Conservation (phyloP, 2,888 invertebrate species). For the Apamea crenata region DNA sequence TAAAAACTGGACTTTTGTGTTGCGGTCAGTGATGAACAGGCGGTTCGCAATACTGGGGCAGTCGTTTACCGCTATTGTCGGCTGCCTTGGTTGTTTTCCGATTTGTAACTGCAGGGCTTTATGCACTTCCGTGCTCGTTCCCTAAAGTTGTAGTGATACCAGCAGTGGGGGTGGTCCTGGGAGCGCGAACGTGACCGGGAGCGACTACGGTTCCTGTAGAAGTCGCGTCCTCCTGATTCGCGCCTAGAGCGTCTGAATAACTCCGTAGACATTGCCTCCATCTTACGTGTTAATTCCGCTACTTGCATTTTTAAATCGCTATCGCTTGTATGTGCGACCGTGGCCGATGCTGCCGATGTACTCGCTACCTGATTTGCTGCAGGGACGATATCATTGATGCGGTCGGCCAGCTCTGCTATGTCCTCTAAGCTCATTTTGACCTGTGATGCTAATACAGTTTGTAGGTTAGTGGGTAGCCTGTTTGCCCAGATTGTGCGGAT, state of each 20-base stretch:
- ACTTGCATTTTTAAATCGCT: too few species aligned
- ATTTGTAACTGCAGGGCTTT: slow-evolving; percentile 17
- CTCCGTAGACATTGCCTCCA: slow-evolving; percentile 1
- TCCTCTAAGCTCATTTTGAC: slow-evolving; percentile 34
- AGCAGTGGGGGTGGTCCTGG: too few species aligned
- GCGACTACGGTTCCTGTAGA: too few species aligned
- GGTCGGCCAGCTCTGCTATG: too few species aligned
- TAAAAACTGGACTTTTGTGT: too few species aligned
- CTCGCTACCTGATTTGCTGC: slow-evolving; percentile 17
- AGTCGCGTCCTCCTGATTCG: too few species aligned
- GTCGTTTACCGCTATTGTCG: slow-evolving; percentile 37
- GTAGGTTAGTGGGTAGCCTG: slow-evolving; percentile 2
- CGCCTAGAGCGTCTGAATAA: background rate
- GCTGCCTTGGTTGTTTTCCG: background rate
- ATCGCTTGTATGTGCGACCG: slow-evolving; percentile 3
- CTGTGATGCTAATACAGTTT: slow-evolving; percentile 28
- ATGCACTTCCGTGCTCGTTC: slow-evolving; percentile 32
- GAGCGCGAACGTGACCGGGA: too few species aligned
- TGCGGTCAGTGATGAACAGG: too few species aligned
- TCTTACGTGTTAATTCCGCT: background rate
- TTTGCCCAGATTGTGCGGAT: slow-evolving; percentile 16
- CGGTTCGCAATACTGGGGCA: slow-evolving; percentile 9
- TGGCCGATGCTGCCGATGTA: background rate
- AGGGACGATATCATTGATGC: slow-evolving; percentile 35
- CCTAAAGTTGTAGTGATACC: too few species aligned